Evolutionary conservation across 2,797 vertebrate species (phyloP), one percentile per base, ranked within the genome.

Genomic region (Aratinga solstitialis): DNA sequence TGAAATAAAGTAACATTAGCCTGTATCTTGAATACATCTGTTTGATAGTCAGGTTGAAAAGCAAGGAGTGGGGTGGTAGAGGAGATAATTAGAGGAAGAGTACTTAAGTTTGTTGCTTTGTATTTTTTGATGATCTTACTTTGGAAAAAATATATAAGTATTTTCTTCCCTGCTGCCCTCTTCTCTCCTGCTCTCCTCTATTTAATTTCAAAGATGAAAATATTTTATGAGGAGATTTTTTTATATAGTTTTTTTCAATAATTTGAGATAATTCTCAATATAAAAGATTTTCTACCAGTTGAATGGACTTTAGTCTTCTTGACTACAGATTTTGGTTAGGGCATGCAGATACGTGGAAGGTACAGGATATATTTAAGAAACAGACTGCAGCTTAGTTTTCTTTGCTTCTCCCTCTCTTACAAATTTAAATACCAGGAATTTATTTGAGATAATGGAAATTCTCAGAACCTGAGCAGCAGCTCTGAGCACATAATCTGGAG

Each of bases 41-140:
- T 61, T 88, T 86, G 87, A 93, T 73, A 67, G 9, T 76, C n/a
- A 26, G 32, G 22, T 73, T 58, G 29, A 75, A 50, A 43, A 11
- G 7, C 2, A 3, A 2, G 6, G 14, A 23, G 11, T 7, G 34
- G 13, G 34, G 26, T 29, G 13, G 30, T 74, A 59, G 61, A 74
- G 42, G 45, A 94, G 65, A 36, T 86, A 88, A 95, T 95, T 86
- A 68, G 34, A 69, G 42, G 43, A 91, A 89, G 94, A 56, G 23
- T 83, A 81, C 95, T 94, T 85, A 91, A 81, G 74, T 82, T 43
- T 68, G 26, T 76, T 79, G 50, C 85, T 94, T 90, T 88, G 38
- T 88, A 18, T 61, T 90, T 92, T 86, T 87, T 71, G 2, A 54
- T 93, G 23, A 38, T 71, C 56, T 45, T 69, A 24, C 42, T 84